Conservation (phyloP, 2,888 invertebrate species). For the Microctonus hyperodae region DNA sequence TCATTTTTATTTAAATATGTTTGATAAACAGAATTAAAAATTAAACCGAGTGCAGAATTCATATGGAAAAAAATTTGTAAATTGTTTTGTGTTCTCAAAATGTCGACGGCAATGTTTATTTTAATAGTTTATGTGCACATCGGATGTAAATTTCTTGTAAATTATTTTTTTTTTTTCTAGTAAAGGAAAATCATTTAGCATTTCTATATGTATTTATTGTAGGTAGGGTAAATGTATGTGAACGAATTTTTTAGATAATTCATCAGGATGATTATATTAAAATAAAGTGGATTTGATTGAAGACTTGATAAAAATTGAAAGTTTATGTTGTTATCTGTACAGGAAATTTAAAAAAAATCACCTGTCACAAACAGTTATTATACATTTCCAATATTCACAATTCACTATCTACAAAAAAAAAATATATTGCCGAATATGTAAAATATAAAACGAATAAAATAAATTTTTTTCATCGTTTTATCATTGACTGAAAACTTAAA, state of each 20-base stretch:
- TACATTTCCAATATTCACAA: background rate
- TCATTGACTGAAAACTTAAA: conserved; percentile 38
- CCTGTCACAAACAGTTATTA: conserved; percentile 5
- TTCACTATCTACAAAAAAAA: background rate
- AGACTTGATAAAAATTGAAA: background rate
- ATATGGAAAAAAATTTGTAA: no score
- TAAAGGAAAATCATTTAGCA: conserved; percentile 38
- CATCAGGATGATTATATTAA: background rate
- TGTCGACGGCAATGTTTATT: no score
- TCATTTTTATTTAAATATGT: no score
- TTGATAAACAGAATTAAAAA: no score
- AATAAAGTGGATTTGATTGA: conserved; percentile 1
- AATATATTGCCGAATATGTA: conserved; percentile 33
- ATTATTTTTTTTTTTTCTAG: no score
- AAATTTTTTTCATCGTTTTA: background rate
- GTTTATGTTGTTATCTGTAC: conserved; percentile 35
- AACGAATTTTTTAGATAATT: background rate
- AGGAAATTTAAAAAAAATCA: conserved; percentile 24
- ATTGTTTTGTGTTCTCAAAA: no score
- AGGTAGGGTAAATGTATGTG: conserved; percentile 34
- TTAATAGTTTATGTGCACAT: no score
- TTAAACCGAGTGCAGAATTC: no score
- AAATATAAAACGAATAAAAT: background rate
- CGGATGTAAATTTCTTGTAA: background rate
- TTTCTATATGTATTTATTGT: conserved; percentile 48